Evolutionary conservation across 2,113 vertebrate genomes (phyloP).

Genomic region (Chunga burmeisteri): DNA sequence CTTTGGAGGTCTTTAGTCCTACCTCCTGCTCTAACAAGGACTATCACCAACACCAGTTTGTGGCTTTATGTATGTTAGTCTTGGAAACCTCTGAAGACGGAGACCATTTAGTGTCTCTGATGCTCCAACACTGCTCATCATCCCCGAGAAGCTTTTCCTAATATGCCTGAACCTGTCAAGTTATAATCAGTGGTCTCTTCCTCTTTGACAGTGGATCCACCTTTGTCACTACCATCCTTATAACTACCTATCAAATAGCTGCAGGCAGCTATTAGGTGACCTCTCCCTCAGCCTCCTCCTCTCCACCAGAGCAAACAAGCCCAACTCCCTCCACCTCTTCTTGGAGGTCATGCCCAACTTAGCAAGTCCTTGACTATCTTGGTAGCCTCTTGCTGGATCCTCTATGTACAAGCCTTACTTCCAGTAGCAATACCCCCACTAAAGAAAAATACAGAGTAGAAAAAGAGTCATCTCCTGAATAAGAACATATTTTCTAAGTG

Average conservation of each 20-base stretch:
- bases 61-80: neutral
- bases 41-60: neutral
- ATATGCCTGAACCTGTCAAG: neutral
- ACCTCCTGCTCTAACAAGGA: neutral
- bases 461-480: neutral
- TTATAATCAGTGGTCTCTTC: neutral
- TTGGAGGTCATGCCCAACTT: neutral
- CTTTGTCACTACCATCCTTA: neutral
- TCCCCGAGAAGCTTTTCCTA: neutral
- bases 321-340: neutral
- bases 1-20: neutral
- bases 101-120: neutral
- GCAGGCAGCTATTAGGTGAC: neutral
- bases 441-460: neutral
- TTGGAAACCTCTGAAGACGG: neutral
- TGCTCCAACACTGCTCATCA: neutral
- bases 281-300: neutral
- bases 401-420: neutral
- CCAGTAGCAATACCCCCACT: neutral
- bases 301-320: neutral
- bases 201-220: neutral
- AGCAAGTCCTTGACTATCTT: neutral
- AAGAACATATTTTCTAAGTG: neutral
- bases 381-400: neutral
- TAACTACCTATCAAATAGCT: neutral